Evolutionary conservation across 2,113 vertebrate genomes (phyloP).

Genomic region (Sylvia atricapilla): DNA sequence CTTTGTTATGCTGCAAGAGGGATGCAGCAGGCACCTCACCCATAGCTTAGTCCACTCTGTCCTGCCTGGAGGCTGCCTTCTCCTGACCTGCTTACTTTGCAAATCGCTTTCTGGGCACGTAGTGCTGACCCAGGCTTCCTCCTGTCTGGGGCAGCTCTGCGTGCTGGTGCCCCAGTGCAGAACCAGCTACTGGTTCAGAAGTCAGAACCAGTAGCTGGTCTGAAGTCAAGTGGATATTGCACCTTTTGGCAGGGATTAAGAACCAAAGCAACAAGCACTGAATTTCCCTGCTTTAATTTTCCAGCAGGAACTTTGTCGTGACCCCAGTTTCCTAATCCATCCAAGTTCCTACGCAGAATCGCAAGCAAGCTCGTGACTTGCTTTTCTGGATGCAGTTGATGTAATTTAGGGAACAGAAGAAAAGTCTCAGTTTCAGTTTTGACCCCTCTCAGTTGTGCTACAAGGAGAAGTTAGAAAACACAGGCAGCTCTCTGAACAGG

Average conservation of each 20-base stretch:
- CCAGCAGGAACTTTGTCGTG: neutral
- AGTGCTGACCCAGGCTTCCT: neutral
- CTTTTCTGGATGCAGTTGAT: neutral
- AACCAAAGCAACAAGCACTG: neutral
- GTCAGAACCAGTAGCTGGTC: too few species aligned
- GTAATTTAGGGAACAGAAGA: neutral
- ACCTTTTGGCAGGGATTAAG: neutral
- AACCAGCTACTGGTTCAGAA: neutral
- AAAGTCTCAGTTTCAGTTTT: neutral
- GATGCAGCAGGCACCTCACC: neutral
- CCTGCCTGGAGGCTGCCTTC: neutral
- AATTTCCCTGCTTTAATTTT: neutral
- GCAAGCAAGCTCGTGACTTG: neutral
- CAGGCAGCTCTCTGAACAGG: neutral
- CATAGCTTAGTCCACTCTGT: neutral
- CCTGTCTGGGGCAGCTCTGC: neutral
- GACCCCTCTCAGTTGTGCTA: neutral
- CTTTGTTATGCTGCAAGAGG: neutral
- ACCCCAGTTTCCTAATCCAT: neutral
- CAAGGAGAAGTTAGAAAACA: neutral
- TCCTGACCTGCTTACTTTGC: neutral
- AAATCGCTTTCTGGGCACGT: fast-evolving
- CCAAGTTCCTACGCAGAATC: neutral
- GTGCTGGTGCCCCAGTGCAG: fast-evolving
- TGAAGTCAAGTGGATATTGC: neutral